Base-by-base conservation (phyloP, 1,140 invertebrate species). In the Vanessa atalanta region DNA sequence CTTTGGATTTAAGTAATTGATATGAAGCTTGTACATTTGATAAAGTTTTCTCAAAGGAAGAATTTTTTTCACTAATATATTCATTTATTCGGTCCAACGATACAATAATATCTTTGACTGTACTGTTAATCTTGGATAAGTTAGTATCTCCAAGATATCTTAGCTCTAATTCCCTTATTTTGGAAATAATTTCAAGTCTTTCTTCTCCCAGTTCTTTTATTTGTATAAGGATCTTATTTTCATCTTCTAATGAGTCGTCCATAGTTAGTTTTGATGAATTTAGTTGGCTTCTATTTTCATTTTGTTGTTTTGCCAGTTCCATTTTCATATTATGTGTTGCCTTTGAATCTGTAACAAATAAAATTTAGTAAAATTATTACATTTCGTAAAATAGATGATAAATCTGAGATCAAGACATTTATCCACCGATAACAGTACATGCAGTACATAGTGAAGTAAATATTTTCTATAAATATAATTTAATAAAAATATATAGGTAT, bases 311-410 rank as follows among this genome's bases (percentile, higher is more conserved):
- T 7, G 82, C 82, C 75, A 89, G 55, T 76, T 90, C 89, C 68
- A 87, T 80, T 78, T 83, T 88, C 79, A 92, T 90, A 73, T 92
- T 88, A 77, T 91, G 90, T 12, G 85, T 87, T 63, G 89, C 88
- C 77, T 82, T 89, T 7, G 88, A 89, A 79, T 92, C 90, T 92
- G 64, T 37, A 68, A 61, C 79, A 81, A 67, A 75, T 50, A 20
- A 51, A 68, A 65, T 60, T 68, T 70, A 51, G 15, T 23, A 72
- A 43, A 7, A 26, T 31, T 13, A 7, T 55, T 20, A 51, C 26
- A 20, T 20, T 5, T 6, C n/a, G 15, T 37, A n/a, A 64, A 16
- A n/a, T 47, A 11, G 15, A 6, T 47, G 47, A 47, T 20, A 12
- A 51, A 31, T 26, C 43, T 70, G 48, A 37, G 31, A 37, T 7